Percentiles rank a stretch among this genome's conserved stretches.
phyloP scores from a whole-genome alignment of 2,113 vertebrate species.

The Psittacula cyanocephala region DNA sequence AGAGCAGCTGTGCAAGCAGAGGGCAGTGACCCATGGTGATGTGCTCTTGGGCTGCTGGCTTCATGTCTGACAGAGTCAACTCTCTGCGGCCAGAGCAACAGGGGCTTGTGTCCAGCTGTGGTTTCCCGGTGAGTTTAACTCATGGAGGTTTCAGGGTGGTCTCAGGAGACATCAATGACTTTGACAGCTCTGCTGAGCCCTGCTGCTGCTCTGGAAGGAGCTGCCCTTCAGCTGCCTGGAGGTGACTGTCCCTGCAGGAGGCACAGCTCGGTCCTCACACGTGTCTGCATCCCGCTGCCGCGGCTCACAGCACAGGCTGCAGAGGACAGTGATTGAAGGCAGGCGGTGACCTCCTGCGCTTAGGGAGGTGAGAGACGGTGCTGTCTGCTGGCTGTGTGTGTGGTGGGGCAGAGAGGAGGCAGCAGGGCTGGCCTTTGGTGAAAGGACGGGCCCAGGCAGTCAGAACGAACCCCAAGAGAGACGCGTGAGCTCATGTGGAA shows the following conservation, averaged over 20 bases:
- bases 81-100: background rate
- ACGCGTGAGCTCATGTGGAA: background rate
- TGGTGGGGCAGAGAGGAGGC: background rate
- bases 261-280: background rate
- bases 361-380: background rate
- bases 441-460: background rate
- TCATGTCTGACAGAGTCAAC: background rate
- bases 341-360: background rate
- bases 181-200: background rate
- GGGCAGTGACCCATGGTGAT: background rate
- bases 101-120: background rate
- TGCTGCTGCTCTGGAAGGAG: background rate
- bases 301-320: background rate
- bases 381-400: background rate
- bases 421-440: background rate
- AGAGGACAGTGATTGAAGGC: background rate
- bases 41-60: background rate
- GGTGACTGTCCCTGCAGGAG: background rate
- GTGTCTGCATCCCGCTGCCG: fast-evolving
- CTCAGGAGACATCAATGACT: background rate
- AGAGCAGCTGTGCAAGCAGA: background rate
- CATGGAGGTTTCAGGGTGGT: background rate
- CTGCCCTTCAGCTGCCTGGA: background rate
- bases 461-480: background rate
- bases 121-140: fast-evolving